A percentile compares a stretch with the other conserved stretches of the same genome.
These are phyloP conservation scores for Heliconius erato DNA, from an alignment of 2,888 invertebrate species.

Conservation along the genomic window DNA sequence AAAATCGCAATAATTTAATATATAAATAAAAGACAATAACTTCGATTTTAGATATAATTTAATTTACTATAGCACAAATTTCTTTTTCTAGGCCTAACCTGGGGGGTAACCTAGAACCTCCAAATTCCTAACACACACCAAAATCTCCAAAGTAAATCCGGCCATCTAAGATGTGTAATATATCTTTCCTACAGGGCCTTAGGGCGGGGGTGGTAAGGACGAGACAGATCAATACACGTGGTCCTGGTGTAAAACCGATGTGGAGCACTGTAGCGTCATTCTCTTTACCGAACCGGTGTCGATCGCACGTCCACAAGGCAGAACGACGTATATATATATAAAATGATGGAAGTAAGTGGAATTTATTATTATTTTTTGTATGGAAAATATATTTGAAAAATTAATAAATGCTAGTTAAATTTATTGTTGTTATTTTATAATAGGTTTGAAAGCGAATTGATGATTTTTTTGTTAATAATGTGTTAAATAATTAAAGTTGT, in stretches of 20 bases:
- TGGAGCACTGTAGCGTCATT: slow-evolving; percentile 3
- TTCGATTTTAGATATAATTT: too few relatives aligned
- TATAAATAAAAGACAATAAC: too few relatives aligned
- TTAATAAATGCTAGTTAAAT: background rate
- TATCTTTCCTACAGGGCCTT: slow-evolving; percentile 71
- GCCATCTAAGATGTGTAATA: slow-evolving; percentile 76
- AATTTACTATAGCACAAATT: too few relatives aligned
- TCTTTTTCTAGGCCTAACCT: too few relatives aligned
- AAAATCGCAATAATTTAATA: too few relatives aligned
- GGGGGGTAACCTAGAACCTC: too few relatives aligned
- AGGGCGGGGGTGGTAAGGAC: slow-evolving; percentile 61
- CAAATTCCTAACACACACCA: background rate
- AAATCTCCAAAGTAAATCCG: slow-evolving; percentile 64
- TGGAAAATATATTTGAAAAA: background rate
- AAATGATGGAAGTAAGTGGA: slow-evolving; percentile 17
- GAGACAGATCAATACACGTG: slow-evolving; percentile 74
- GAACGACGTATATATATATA: background rate
- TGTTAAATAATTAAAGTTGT: background rate
- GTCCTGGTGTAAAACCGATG: slow-evolving; percentile 58
- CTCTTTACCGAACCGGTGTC: background rate
- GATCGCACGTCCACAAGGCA: background rate
- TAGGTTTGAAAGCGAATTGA: background rate
- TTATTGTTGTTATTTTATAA: background rate
- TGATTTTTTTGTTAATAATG: background rate
- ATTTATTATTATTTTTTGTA: background rate